Conservation (phyloP, 1,140 invertebrate genomes). For the Diorhabda carinulata region DNA sequence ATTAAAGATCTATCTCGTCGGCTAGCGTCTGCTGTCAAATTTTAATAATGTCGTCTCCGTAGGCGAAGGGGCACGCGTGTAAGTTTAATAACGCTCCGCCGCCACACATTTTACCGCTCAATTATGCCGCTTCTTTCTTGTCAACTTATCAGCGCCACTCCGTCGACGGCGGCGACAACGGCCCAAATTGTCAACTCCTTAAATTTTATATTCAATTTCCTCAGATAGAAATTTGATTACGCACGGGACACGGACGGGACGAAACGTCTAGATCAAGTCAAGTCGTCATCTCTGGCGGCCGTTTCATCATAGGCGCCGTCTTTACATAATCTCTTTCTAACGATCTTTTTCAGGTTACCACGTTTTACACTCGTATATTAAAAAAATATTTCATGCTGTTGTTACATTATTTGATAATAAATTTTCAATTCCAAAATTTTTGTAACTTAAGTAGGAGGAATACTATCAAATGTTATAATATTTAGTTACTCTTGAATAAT, state of each 20-base stretch:
- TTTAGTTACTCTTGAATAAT: too few species aligned
- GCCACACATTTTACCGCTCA: slow-evolving; percentile 39
- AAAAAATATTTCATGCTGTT: too few species aligned
- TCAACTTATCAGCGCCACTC: slow-evolving; percentile 33
- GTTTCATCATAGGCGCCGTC: neutral
- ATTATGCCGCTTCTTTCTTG: slow-evolving; percentile 41
- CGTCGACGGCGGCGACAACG: neutral
- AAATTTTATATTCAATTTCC: slow-evolving; percentile 44
- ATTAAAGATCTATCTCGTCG: too few species aligned
- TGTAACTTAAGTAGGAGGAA: too few species aligned
- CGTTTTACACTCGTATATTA: too few species aligned
- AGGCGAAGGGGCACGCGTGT: slow-evolving; percentile 25
- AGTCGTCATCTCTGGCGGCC: slow-evolving; percentile 7
- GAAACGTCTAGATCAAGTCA: slow-evolving; percentile 27
- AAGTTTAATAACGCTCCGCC: slow-evolving; percentile 28
- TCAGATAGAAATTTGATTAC: slow-evolving; percentile 41
- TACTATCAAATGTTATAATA: too few species aligned
- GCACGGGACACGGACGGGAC: slow-evolving; percentile 6
- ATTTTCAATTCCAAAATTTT: too few species aligned
- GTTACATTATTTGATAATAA: too few species aligned
- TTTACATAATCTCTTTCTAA: too few species aligned
- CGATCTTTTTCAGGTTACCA: too few species aligned
- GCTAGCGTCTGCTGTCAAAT: slow-evolving; percentile 31
- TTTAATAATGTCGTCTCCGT: slow-evolving; percentile 34
- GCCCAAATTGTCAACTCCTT: slow-evolving; percentile 41